Conservation (phyloP, 2,113 vertebrate species). For the Lepidothrix coronata region DNA sequence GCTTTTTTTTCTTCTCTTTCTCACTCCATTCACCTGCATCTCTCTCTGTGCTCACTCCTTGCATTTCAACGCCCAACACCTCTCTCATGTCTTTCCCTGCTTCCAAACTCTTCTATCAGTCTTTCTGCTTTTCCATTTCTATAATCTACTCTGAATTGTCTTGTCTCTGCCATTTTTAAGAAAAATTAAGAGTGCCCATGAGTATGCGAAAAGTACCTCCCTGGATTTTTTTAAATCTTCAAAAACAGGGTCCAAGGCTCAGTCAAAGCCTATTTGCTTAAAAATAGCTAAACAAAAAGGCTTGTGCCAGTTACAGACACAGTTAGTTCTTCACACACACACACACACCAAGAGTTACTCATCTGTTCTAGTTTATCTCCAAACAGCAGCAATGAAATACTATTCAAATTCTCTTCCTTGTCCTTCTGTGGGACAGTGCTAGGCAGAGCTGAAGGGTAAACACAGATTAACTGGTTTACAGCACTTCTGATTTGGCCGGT, state of each 20-base stretch:
- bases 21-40: not conserved
- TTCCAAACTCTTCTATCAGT: not conserved
- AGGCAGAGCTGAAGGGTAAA: not conserved
- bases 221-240: not conserved
- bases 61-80: not conserved
- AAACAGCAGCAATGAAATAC: not conserved
- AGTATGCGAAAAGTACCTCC: constrained; percentile 17
- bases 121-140: not conserved
- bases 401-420: not conserved
- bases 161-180: constrained; percentile 19
- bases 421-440: not conserved
- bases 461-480: not conserved
- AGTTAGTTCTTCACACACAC: not conserved
- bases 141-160: not conserved
- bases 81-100: not conserved
- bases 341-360: not conserved
- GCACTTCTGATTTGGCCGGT: not conserved
- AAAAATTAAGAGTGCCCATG: constrained; percentile 14
- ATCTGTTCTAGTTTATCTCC: not conserved
- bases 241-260: constrained; percentile 20
- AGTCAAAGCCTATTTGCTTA: constrained; percentile 31
- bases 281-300: constrained; percentile 16
- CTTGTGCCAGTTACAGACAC: not conserved
- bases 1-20: not conserved
- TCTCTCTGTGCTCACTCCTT: not conserved